These are phyloP conservation scores for Mirza zaza DNA, from an alignment of 2,113 vertebrate genomes.

Conservation along the genomic window DNA sequence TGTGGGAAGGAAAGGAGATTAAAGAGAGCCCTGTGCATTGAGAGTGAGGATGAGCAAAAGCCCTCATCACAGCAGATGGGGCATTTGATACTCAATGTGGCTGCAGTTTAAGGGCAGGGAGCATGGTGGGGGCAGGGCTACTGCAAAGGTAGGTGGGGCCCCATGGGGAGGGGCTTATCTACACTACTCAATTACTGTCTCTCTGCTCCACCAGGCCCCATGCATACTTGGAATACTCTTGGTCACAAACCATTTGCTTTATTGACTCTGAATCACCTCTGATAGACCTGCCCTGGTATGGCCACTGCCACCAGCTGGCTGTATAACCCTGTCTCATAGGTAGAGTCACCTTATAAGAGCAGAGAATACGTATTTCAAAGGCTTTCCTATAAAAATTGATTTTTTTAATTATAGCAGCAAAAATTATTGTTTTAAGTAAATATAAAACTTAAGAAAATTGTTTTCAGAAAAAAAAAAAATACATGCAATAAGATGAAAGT, in stretches of 20 bases:
- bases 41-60: neutral
- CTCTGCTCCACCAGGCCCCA: neutral
- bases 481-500: neutral
- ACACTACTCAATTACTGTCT: neutral
- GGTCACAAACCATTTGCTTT: neutral
- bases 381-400: neutral
- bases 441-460: neutral
- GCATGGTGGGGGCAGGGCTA: neutral
- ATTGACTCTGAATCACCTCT: neutral
- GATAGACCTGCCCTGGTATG: neutral
- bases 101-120: neutral
- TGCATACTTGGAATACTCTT: neutral
- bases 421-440: conserved; percentile 7
- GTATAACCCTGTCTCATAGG: neutral
- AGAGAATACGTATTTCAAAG: neutral
- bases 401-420: conserved; percentile 18
- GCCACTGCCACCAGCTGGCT: neutral
- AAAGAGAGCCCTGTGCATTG: neutral
- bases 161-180: neutral
- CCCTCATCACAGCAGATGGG: neutral
- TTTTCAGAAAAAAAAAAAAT: neutral
- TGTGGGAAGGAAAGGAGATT: neutral
- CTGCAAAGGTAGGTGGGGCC: neutral
- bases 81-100: neutral
- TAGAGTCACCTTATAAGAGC: neutral